Percentiles rank a stretch among this genome's conserved stretches.
These are phyloP conservation scores for Ptilorrhoa leucosticta DNA, from an alignment of 2,113 vertebrate genomes.

Conservation along the genomic window DNA sequence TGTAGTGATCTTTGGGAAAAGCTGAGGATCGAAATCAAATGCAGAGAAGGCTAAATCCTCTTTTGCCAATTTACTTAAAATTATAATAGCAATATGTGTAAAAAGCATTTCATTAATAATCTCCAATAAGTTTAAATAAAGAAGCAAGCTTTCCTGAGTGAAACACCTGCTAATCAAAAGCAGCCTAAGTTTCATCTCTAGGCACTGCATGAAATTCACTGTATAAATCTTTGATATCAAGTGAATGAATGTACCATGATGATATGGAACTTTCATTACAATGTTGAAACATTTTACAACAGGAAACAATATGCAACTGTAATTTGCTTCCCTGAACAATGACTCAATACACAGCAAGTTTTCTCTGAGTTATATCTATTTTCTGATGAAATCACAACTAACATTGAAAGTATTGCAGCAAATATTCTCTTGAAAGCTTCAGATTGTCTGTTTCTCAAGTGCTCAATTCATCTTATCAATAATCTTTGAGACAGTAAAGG, in stretches of 20 bases:
- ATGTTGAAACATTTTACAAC: slow-evolving; percentile 11
- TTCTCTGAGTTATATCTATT: not conserved
- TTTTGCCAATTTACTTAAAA: not conserved
- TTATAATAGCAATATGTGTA: not conserved
- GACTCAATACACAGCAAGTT: slow-evolving; percentile 6
- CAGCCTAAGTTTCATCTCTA: not conserved
- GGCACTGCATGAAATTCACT: not conserved
- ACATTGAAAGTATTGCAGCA: not conserved
- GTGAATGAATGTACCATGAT: not conserved
- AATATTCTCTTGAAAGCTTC: not conserved
- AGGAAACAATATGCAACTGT: not conserved
- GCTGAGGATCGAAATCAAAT: not conserved
- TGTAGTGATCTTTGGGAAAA: not conserved
- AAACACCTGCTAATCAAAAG: slow-evolving; percentile 13
- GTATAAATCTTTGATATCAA: not conserved
- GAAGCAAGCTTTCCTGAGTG: not conserved
- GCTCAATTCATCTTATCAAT: not conserved
- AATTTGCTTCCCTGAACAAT: not conserved
- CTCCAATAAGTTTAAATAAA: not conserved
- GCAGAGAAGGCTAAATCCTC: not conserved
- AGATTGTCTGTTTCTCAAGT: not conserved
- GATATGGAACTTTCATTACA: slow-evolving; percentile 44
- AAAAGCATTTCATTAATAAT: not conserved
- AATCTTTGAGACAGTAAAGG: not conserved
- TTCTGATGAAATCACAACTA: not conserved